Evolutionary conservation across 2,888 invertebrate genomes (phyloP).

Genomic region (Diachrysia chrysitis): DNA sequence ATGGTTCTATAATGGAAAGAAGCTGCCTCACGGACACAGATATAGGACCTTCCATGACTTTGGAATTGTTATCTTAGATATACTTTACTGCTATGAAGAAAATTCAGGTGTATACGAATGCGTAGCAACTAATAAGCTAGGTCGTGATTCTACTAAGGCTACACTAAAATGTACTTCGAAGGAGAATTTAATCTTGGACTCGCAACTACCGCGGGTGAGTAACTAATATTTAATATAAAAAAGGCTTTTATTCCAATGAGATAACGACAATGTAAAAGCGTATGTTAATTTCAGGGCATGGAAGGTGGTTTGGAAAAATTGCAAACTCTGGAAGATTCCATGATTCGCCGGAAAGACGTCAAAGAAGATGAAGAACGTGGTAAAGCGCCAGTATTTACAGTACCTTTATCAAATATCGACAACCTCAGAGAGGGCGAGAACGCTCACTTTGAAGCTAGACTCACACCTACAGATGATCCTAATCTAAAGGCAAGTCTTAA

Average conservation of each 20-base stretch:
- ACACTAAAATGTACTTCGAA: constrained; percentile 96
- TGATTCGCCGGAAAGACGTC: constrained; percentile 93
- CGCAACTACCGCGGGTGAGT: constrained; percentile 96
- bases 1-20: constrained; percentile 98
- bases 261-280: neutral
- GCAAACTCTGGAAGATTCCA: constrained; percentile 96
- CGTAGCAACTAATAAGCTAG: constrained; percentile 97
- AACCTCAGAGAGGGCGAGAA: constrained; percentile 97
- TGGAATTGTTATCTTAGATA: constrained; percentile 98
- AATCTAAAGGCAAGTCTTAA: constrained; percentile 91
- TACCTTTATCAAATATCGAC: constrained; percentile 96
- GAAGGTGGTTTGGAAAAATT: constrained; percentile 98
- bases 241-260: neutral
- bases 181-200: constrained; percentile 96
- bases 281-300: constrained; percentile 92
- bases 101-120: constrained; percentile 98
- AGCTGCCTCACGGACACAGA: constrained; percentile 97
- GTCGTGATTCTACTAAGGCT: constrained; percentile 95
- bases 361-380: constrained; percentile 93
- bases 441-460: constrained; percentile 96
- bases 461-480: constrained; percentile 97
- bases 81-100: constrained; percentile 98
- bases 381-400: constrained; percentile 96
- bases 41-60: constrained; percentile 99
- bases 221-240: neutral